These are phyloP conservation scores for Stenchaetothrips biformis DNA, from an alignment of 2,888 invertebrate species.

Conservation along the genomic window DNA sequence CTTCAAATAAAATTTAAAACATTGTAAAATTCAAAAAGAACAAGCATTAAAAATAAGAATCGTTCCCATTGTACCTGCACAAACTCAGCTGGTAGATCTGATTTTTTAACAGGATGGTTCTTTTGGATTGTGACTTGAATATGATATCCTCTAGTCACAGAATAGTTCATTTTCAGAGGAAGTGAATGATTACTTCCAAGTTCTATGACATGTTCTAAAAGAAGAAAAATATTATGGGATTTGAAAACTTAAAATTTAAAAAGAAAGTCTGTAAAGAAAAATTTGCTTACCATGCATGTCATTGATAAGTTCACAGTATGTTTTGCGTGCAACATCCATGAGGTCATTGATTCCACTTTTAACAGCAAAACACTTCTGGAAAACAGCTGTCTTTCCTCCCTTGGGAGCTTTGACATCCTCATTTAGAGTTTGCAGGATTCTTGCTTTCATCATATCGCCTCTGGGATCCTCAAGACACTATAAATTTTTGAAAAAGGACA, in stretches of 20 bases:
- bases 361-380: constrained; percentile 71
- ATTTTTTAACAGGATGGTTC: not conserved
- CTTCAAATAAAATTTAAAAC: not conserved
- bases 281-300: constrained; percentile 59
- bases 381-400: constrained; percentile 52
- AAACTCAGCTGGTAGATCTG: not conserved
- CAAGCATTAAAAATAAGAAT: not conserved
- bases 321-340: constrained; percentile 43
- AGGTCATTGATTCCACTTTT: constrained; percentile 48
- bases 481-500: constrained; percentile 28
- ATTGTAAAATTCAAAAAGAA: not conserved
- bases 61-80: not conserved
- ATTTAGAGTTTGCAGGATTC: constrained; percentile 53
- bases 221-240: not conserved
- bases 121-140: not conserved
- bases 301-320: constrained; percentile 54
- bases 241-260: not conserved
- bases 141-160: constrained; percentile 27
- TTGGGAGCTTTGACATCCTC: constrained; percentile 53
- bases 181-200: not conserved
- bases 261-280: not conserved
- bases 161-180: constrained; percentile 25
- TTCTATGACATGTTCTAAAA: not conserved
- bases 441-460: constrained; percentile 49
- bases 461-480: constrained; percentile 45